Percentiles rank a stretch among this genome's conserved stretches.
These are phyloP conservation scores for Mus minutoides DNA, from an alignment of 2,797 vertebrate species.

Conservation along the genomic window DNA sequence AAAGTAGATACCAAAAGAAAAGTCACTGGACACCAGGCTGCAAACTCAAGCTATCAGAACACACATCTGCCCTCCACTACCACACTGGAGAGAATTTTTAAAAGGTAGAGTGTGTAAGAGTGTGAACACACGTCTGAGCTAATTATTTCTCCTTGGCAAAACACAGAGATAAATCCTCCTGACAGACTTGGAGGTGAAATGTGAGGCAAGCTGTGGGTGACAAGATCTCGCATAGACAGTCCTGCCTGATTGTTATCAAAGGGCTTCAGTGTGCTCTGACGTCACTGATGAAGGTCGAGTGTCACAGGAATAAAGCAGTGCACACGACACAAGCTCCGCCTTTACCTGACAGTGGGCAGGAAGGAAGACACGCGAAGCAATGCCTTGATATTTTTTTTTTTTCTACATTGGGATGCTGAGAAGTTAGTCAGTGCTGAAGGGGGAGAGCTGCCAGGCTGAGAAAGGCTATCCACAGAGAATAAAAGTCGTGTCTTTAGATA, in stretches of 20 bases:
- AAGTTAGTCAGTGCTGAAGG: background rate
- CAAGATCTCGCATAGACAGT: background rate
- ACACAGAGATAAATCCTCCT: background rate
- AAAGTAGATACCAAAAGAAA: background rate
- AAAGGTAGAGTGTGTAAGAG: background rate
- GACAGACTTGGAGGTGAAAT: background rate
- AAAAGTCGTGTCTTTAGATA: background rate
- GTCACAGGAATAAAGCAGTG: no score
- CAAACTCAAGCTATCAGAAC: no score
- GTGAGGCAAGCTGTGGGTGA: no score
- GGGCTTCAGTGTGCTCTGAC: background rate
- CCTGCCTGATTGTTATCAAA: background rate
- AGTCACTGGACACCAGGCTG: background rate
- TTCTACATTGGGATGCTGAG: background rate
- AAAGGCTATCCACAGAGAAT: background rate
- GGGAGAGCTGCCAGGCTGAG: background rate
- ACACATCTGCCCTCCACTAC: background rate
- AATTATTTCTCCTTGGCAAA: background rate
- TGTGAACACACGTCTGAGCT: background rate
- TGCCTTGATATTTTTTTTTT: no score
- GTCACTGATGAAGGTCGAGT: no score
- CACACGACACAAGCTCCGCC: no score
- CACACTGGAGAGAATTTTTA: background rate
- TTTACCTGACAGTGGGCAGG: background rate
- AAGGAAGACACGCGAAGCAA: background rate